Evolutionary conservation across 2,113 vertebrate genomes (phyloP).

Genomic region (Pachypanchax playfairii): DNA sequence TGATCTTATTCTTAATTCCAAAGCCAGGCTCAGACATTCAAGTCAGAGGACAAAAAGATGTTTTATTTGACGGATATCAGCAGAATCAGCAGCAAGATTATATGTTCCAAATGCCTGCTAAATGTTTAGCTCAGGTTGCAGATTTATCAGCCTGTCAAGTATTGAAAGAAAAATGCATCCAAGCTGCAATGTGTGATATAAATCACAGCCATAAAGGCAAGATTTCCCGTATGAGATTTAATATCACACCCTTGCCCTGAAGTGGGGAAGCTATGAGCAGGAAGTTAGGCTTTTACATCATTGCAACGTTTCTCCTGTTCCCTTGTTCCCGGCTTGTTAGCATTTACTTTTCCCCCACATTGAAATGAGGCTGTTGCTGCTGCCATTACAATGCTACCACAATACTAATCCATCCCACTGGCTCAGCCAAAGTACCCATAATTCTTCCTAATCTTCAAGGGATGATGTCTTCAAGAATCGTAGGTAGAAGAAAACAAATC

Average conservation of each 20-base stretch:
- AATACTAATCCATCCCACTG: conserved; percentile 72
- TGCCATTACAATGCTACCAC: conserved; percentile 59
- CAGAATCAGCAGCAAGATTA: conserved; percentile 38
- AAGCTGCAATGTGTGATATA: conserved; percentile 39
- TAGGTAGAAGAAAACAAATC: conserved; percentile 68
- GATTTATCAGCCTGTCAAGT: conserved; percentile 54
- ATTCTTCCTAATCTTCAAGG: conserved; percentile 75
- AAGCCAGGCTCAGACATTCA: conserved; percentile 11
- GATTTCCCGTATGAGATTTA: conserved; percentile 54
- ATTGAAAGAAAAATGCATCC: conserved; percentile 51
- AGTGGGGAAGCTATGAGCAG: conserved; percentile 53
- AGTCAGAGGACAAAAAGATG: conserved; percentile 14
- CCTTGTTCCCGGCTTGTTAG: conserved; percentile 55
- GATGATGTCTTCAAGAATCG: conserved; percentile 73
- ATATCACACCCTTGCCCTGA: conserved; percentile 39
- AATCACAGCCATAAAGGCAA: conserved; percentile 44
- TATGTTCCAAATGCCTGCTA: conserved; percentile 31
- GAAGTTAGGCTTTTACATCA: conserved; percentile 55
- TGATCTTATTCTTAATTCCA: conserved; percentile 16
- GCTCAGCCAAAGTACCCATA: conserved; percentile 71
- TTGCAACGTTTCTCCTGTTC: conserved; percentile 57
- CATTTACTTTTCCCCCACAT: conserved; percentile 56
- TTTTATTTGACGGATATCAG: conserved; percentile 36
- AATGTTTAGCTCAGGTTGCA: conserved; percentile 41
- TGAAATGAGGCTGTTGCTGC: conserved; percentile 54